Percentiles rank a stretch among this genome's conserved stretches.
phyloP scores from a whole-genome alignment of 1,140 invertebrate species.

The Drosophila melanogaster region Release_6_plus_ISO1_MT NT_033777.3:18771001-18771500 shows the following conservation, averaged over 20 bases:
- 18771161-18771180: neutral
- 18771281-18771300: conserved; percentile 5
- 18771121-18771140: conserved; percentile 22
- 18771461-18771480: conserved; percentile 10
- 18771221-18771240: too few species aligned
- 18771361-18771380: conserved; percentile 67
- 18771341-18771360: conserved; percentile 62
- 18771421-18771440: too few species aligned
- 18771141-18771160: neutral
- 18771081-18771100: conserved; percentile 79
- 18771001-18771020: conserved; percentile 14
- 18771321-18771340: conserved; percentile 39
- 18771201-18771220: neutral
- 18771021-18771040: conserved; percentile 17
- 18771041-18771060: conserved; percentile 15
- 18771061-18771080: conserved; percentile 77
- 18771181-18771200: neutral
- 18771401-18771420: conserved; percentile 8
- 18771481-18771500: conserved; percentile 78
- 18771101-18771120: conserved; percentile 45
- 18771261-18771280: too few species aligned
- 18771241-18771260: too few species aligned
- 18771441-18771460: too few species aligned
- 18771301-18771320: conserved; percentile 47
- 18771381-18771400: conserved; percentile 65